Evolutionary conservation across 1,140 invertebrate genomes (phyloP), one percentile per base, ranked within the genome.

Genomic region (Lerema accius): DNA sequence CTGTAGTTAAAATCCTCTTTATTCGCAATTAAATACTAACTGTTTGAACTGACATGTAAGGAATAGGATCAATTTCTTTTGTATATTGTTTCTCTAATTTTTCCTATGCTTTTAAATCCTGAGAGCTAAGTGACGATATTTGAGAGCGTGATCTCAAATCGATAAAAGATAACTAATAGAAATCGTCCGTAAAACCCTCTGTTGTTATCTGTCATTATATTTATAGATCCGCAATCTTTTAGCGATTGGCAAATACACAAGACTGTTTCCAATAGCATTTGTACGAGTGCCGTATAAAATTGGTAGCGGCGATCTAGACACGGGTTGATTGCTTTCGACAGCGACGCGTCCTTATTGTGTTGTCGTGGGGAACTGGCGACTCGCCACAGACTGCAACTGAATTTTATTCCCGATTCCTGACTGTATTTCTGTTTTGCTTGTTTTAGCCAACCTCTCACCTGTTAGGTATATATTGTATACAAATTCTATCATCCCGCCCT

Each of bases 271-370:
- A 60, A 65, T 60, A 53, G 59, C 69, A 60, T 71, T 67, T 56
- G 58, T 74, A 71, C 58, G 56, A 58, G 42, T 71, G 73, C 64
- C 67, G 68, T 69, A 78, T 75, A 67, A 84, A 84, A 86, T 81
- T 80, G 78, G 74, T 76, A 78, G 79, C 76, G 74, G 80, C 75
- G 72, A 79, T 84, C 78, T 80, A 72, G 79, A 83, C 78, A 77
- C 71, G 77, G 67, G 67, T 73, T 76, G 73, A 86, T 86, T 88
- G 81, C 74, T 78, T 85, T 80, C 74, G 80, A 82, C 78, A 80
- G 75, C 69, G 69, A 71, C 70, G 64, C 71, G 70, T 81, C 77
- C 78, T 87, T 87, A 84, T 84, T 89, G 78, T 87, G 81, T 83
- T 86, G 76, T 84, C 80, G 72, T 61, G 62, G 66, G 65, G 72